Conservation (phyloP, 2,113 vertebrate species). For the Corythornis cristatus region DNA sequence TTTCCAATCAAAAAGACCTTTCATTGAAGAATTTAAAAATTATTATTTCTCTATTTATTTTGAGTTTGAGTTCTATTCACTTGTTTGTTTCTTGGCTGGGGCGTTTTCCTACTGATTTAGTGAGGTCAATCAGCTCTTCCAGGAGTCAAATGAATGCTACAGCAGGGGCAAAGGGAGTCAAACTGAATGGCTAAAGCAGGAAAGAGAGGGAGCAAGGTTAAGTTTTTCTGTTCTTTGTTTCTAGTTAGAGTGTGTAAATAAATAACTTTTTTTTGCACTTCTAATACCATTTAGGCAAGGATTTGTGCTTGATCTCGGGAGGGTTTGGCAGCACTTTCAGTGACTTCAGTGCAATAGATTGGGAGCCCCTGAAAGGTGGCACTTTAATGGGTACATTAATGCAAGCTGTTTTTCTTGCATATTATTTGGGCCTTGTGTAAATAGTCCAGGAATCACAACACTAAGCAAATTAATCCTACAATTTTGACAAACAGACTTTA, state of each 20-base stretch:
- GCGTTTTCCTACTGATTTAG: slow-evolving; percentile 1
- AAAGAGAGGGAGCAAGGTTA: not conserved
- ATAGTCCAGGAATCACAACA: not conserved
- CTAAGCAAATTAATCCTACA: not conserved
- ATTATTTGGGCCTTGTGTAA: not conserved
- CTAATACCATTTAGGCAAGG: not conserved
- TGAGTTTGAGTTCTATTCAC: not conserved
- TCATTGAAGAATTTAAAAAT: not conserved
- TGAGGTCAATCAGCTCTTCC: not conserved
- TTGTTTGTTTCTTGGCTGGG: not conserved
- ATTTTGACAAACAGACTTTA: not conserved
- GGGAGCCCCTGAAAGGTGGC: not conserved
- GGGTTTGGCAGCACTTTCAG: not conserved
- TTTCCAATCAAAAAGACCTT: not conserved
- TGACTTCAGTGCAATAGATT: not conserved
- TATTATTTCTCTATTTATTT: not conserved
- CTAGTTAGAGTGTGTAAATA: not conserved
- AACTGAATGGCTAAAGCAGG: not conserved
- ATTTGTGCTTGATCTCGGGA: not conserved
- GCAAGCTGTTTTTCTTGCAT: not conserved
- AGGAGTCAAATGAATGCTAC: not conserved
- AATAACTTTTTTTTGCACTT: not conserved
- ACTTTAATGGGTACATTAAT: not conserved
- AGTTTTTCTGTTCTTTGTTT: not conserved
- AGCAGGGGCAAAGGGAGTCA: not conserved